Evolutionary conservation across 2,888 invertebrate genomes (phyloP), one percentile per base, ranked within the genome.

Genomic region (Athalia cordata): DNA sequence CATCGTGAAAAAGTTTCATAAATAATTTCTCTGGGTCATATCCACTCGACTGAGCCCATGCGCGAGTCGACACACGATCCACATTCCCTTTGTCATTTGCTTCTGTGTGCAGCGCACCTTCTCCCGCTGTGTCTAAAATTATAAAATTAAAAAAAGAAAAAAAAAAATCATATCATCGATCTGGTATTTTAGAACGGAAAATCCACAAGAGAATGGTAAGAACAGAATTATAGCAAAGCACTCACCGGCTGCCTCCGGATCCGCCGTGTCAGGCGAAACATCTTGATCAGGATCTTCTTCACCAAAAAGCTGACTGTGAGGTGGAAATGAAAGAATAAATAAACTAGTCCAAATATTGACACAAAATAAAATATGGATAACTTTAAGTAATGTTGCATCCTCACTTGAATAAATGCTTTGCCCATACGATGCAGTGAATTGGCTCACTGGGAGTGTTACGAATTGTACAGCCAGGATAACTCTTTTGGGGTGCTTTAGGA

Each of bases 391-490:
- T 29, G 13, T 9, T n/a, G 61, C n/a, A 72, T 45, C 91, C 93
- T 92, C 91, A 97, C 96, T 99, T 99, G 91, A 99, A 99, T 8
- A 99, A 93, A 92, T 99, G 98, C 90, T 99, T 99, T 0, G 98
- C 97, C 99, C 99, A 99, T 29, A 99, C 99, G 83, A 99, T 98
- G 90, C 99, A 99, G 91, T 99, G 99, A 84, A 99, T 98, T 0
- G 98, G 98, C 90, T 99, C 99, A 0, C 98, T 99, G 0, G 99
- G 99, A 0, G 99, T 99, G 89, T 99, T 99, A 62, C 99, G 93
- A 83, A 99, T 99, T 1, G 99, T 99, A 89, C 99, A 99, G 0
- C 99, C 98, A 0, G 99, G 99, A 91, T 95, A 99, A 5, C 96
- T 95, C 89, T 98, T 98, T 87, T 97, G 97, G 15, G 95, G 93